Evolutionary conservation across 2,113 vertebrate species (phyloP), one percentile per base, ranked within the genome.

Genomic region (Phyllostomus hastatus): DNA sequence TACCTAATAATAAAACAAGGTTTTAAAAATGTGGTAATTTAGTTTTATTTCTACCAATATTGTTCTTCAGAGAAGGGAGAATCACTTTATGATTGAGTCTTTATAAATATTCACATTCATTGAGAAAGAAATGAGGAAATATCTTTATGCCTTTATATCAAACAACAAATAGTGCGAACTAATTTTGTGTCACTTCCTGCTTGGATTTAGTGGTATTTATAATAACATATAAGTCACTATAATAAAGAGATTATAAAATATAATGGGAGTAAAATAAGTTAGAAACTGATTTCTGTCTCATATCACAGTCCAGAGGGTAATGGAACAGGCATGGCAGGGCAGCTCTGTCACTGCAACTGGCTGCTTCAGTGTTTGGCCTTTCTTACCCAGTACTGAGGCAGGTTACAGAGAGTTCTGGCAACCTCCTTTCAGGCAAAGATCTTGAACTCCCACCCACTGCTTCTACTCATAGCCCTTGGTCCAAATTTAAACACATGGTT

Each of bases 91-190:
- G 24, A 43, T 16, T 57, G 69, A 64, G 10, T 79, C 20, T 66
- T 91, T 38, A 50, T 38, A 91, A 81, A 69, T 66, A 75, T 4
- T 90, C 26, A 70, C 15, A 70, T 24, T 15, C 35, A 5, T 70
- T 72, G 28, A 78, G 10, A 38, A 88, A 75, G 57, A 69, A 95
- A 69, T 83, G 2, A n/a, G 11, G 10, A 96, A 85, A 12, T 52
- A 33, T 12, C 1, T 76, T 70, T 61, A 80, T 70, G 33, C 26
- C 10, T 81, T 85, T 78, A 61, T 81, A 43, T 31, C 43, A 72
- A 69, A 67, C 6, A 38, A 15, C 26, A 54, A 90, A 64, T 20
- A 24, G 4, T n/a, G 19, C 12, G 86, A 72, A 26, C 3, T 43
- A 67, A n/a, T 72, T 41, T 46, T 9, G 22, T 67, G 28, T 82